phyloP scores from a whole-genome alignment of 2,113 vertebrate genomes.

The Ceuthmochares aereus region DNA sequence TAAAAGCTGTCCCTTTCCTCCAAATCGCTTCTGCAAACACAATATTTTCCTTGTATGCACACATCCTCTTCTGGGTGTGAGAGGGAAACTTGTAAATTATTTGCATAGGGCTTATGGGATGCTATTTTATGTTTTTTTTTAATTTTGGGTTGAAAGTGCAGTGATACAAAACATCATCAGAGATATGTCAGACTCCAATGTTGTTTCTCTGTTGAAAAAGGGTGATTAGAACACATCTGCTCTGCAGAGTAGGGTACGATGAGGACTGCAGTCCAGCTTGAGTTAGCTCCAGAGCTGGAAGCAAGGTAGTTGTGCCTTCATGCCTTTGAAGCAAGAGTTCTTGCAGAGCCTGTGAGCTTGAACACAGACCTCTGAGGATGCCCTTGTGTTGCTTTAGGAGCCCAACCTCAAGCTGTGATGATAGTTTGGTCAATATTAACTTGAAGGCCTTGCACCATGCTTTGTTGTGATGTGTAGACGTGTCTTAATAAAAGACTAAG shows the following conservation, averaged over 20 bases:
- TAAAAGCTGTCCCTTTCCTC: background rate
- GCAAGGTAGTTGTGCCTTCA: background rate
- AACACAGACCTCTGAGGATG: background rate
- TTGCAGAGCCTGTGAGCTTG: background rate
- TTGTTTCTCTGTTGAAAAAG: background rate
- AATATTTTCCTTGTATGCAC: background rate
- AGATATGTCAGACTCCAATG: background rate
- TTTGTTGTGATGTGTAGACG: background rate
- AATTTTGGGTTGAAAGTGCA: background rate
- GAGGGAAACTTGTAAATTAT: background rate
- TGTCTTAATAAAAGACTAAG: background rate
- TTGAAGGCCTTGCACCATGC: accelerated
- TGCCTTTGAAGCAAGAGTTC: background rate
- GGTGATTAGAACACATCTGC: background rate
- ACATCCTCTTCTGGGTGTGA: background rate
- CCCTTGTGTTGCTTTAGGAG: background rate
- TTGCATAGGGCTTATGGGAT: background rate
- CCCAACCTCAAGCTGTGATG: background rate
- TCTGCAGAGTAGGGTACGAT: background rate
- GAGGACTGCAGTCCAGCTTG: background rate
- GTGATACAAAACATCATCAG: background rate
- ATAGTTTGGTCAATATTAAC: background rate
- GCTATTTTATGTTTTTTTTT: background rate
- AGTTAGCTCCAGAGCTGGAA: background rate
- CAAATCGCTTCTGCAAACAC: background rate